Base-by-base conservation (phyloP, 2,888 invertebrate genomes). In the Loripinus fragilis region DNA sequence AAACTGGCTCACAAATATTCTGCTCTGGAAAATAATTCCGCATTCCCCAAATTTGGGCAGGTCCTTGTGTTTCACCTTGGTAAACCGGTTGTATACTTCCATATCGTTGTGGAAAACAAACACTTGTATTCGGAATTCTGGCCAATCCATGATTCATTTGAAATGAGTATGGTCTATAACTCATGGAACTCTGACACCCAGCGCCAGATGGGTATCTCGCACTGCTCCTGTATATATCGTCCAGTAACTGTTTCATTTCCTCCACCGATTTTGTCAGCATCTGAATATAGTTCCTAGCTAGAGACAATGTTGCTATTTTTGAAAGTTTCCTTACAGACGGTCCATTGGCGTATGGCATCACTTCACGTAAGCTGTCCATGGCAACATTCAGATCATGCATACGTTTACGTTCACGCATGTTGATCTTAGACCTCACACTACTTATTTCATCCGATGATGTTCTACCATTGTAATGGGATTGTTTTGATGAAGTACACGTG, bases 381-480 rank as follows among this genome's bases (percentile, higher is more conserved):
- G 92, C 92, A 15, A 91, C 88, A 83, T 94, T 94, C 45, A 94
- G 85, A 78, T 94, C 93, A 82, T 94, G 94, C 94, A 94, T 94
- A 48, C 94, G 85, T 75, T 90, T 89, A 28, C 94, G 84, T 80
- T 94, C 94, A 45, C 94, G 85, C 35, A 91, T 90, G 85, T 94
- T 94, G 23, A 94, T 90, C 74, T 88, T 89, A 7, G 86, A 74
- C 17, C 90, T 76, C 3, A 33, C 15, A 25, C 7, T 25, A 15
- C 75, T 76, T 8, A 86, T 76, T 52, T 86, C 86, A 1, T 79
- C 83, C 2, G 52, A 33, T 28, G 70, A 74, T 12, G 78, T 74
- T 17, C 81, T 80, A 96, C 97, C 97, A 77, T 96, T 94, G 86
- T 71, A 41, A 55, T 73, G 75, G 38, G 71, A 75, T 5, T 76